These are phyloP conservation scores for Crossaster papposus DNA, from an alignment of 53 echinoderm and acorn worm genomes.

Conservation along the genomic window DNA sequence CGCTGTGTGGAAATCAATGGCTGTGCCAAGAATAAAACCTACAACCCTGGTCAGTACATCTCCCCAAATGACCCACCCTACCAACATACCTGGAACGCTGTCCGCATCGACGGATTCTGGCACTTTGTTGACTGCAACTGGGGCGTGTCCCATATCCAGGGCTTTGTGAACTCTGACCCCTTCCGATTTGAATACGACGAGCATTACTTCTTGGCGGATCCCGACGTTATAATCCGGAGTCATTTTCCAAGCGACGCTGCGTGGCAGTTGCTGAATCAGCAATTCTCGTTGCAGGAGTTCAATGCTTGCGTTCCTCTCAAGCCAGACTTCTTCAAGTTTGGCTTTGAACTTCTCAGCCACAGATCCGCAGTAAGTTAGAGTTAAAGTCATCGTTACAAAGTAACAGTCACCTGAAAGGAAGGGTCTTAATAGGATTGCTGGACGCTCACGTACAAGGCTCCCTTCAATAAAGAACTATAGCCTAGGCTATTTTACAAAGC, in stretches of 20 bases:
- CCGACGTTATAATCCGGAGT: slow-evolving; percentile 88
- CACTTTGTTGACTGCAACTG: slow-evolving; percentile 99
- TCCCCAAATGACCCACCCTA: slow-evolving; percentile 61
- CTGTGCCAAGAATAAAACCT: slow-evolving; percentile 81
- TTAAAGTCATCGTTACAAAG: too few species aligned
- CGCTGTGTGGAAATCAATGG: slow-evolving; percentile 95
- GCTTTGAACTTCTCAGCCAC: slow-evolving; percentile 73
- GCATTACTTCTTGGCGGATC: slow-evolving; percentile 96
- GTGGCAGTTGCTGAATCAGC: slow-evolving; percentile 81
- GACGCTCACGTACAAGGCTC: too few species aligned
- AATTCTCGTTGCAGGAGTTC: slow-evolving; percentile 70
- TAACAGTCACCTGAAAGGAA: too few species aligned
- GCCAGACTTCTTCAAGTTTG: slow-evolving; percentile 88
- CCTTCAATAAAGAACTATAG: too few species aligned
- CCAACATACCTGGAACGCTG: slow-evolving; percentile 98
- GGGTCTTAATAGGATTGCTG: too few species aligned
- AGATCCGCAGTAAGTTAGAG: slow-evolving; percentile 45
- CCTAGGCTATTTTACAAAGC: too few species aligned
- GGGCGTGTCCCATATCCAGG: slow-evolving; percentile 96
- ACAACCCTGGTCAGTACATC: slow-evolving; percentile 76
- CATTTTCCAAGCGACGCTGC: slow-evolving; percentile 88
- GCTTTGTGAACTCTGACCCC: slow-evolving; percentile 92
- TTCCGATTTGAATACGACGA: slow-evolving; percentile 98
- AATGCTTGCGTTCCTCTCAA: slow-evolving; percentile 76
- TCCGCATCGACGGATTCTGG: slow-evolving; percentile 96